Base-by-base conservation (phyloP, 2,113 vertebrate species). In the Empidonax traillii region DNA sequence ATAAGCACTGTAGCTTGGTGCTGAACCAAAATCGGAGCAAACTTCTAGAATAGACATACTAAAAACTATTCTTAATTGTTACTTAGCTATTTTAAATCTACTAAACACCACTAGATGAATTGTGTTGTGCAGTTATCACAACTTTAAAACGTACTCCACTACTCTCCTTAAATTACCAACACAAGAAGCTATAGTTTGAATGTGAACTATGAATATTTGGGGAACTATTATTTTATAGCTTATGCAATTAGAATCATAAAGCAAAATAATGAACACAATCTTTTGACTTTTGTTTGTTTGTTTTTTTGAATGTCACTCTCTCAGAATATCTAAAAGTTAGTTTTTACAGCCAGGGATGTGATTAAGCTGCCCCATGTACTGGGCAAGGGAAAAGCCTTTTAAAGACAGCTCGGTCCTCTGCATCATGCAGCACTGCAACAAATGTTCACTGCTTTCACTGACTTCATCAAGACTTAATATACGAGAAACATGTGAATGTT, bases 161-260 rank as follows among this genome's bases (percentile, higher is more conserved):
- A 46, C 13, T 82, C 31, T 49, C 30, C 24, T 53, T 53, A 82
- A 90, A 87, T 80, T 76, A 76, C 23, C 53, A 80, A 83, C 23
- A 83, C 8, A 35, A 77, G 91, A 87, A 87, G 6, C 31, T 78
- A 16, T 18, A 46, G n/a, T 35, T 81, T 91, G 12, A 12, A 30
- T 17, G 49, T 35, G 59, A 94, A 69, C 30, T 55, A 39, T 23
- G 10, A 59, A 61, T 77, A 16, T 44, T 85, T 84, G 52, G 49
- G 47, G 43, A 80, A 56, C 35, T 80, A 53, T 66, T 39, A 46
- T 37, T 71, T 87, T 67, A 86, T 14, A 47, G 31, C 8, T 80
- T 81, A 74, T n/a, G 52, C 67, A 77, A 93, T 49, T 59, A 67
- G 30, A 83, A 74, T n/a, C n/a, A 81, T 87, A 89, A 82, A 79